These are phyloP conservation scores for Myripristis murdjan DNA, from an alignment of 2,797 vertebrate species.

Conservation along the genomic window DNA sequence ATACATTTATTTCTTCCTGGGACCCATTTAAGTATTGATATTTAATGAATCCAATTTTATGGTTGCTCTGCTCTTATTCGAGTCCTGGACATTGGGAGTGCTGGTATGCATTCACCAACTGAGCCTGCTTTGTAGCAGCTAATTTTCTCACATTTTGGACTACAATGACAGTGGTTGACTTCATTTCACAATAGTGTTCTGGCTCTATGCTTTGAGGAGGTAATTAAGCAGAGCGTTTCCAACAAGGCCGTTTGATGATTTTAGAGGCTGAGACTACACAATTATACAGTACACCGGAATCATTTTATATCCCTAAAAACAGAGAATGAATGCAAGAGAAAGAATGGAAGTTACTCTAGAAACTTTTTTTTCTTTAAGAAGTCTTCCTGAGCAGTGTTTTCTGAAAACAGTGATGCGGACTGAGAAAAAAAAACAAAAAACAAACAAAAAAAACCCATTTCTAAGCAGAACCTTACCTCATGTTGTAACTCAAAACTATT, in stretches of 20 bases:
- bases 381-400: background rate
- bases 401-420: background rate
- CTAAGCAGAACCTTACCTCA: background rate
- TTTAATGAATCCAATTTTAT: slow-evolving; percentile 3
- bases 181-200: slow-evolving; percentile 45
- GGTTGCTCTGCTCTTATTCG: slow-evolving; percentile 13
- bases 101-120: background rate
- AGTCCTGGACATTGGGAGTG: background rate
- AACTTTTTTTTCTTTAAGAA: slow-evolving; percentile 20
- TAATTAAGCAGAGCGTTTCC: slow-evolving; percentile 42
- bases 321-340: slow-evolving; percentile 3
- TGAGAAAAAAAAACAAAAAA: too few relatives aligned
- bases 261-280: slow-evolving; percentile 24
- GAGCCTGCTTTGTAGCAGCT: slow-evolving; percentile 11
- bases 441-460: too few relatives aligned
- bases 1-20: too few relatives aligned
- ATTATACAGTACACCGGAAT: slow-evolving; percentile 26
- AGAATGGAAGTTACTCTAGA: slow-evolving; percentile 30
- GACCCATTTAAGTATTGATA: slow-evolving; percentile 3
- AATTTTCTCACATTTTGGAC: slow-evolving; percentile 36
- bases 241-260: slow-evolving; percentile 43
- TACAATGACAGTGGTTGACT: slow-evolving; percentile 28
- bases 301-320: slow-evolving; percentile 39
- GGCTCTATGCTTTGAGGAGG: slow-evolving; percentile 32
- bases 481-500: slow-evolving; percentile 20